Evolutionary conservation across 1,140 invertebrate genomes (phyloP).

Genomic region (Microvelia longipes): DNA sequence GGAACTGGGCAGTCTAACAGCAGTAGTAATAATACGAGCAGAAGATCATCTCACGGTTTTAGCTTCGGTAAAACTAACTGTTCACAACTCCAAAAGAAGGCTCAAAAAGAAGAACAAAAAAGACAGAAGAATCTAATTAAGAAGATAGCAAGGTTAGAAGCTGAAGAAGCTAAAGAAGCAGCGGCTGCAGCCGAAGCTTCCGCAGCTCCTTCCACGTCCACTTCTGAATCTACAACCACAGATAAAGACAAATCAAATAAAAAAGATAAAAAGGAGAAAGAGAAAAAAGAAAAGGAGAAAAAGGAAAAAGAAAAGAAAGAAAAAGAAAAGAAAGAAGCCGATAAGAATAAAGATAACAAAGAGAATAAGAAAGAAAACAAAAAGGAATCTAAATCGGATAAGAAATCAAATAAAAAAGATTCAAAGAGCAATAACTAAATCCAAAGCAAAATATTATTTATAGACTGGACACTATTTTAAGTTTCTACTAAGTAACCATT

Average conservation of each 20-base stretch:
- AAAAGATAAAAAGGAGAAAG: slow-evolving; percentile 15
- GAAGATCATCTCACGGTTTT: background rate
- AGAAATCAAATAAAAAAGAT: slow-evolving; percentile 18
- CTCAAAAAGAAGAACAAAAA: background rate
- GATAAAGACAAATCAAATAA: slow-evolving; percentile 18
- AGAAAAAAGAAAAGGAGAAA: slow-evolving; percentile 18
- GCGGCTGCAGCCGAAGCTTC: background rate
- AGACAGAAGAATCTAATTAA: background rate
- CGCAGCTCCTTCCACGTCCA: background rate
- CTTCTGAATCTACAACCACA: slow-evolving; percentile 8
- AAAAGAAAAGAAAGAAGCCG: slow-evolving; percentile 19
- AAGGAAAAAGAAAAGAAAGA: slow-evolving; percentile 18
- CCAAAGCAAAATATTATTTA: no score
- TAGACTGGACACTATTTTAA: no score
- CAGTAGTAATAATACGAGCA: background rate
- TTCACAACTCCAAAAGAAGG: background rate
- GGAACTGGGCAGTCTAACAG: slow-evolving; percentile 8
- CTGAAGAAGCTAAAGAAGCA: background rate
- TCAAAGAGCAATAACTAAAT: slow-evolving; percentile 2
- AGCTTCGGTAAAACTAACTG: background rate
- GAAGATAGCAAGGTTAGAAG: background rate
- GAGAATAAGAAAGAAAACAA: slow-evolving; percentile 21
- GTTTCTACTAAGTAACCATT: no score
- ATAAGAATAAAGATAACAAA: slow-evolving; percentile 21
- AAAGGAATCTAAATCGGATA: slow-evolving; percentile 18